Base-by-base conservation (phyloP, 2,113 vertebrate genomes). In the Machaerirhynchus nigripectus region DNA sequence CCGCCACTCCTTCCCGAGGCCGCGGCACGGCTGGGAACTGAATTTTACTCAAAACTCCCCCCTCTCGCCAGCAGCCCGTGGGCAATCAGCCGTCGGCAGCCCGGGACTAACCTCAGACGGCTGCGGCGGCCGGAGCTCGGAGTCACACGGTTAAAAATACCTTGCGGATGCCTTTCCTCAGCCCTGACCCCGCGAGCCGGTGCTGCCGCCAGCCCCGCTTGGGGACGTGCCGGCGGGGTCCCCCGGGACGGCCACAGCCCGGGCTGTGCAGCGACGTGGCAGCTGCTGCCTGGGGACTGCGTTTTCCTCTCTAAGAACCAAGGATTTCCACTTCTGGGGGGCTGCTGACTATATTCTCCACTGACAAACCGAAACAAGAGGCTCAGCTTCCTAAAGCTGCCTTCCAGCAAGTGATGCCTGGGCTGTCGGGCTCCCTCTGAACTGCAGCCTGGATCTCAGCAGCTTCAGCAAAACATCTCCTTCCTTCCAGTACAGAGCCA, bases 131-230 rank as follows among this genome's bases (percentile, higher is more conserved):
- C 6, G 2, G 47, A 39, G 47, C 33, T 61, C 6, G 20, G 79
- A 94, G 57, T 84, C 86, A 31, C 57, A 84, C 10, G 4, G 94
- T 94, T 96, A 95, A 95, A 97, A 95, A 97, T 95, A 92, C 73
- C 85, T 84, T 53, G 52, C 2, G 17, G 95, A 95, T 95, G 95
- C 84, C 85, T 92, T 81, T 92, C 74, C 87, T 93, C 89, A 88
- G 82, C 90, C 80, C 60, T 69, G 94, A 95, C 94, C 92, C 77
- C 0, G 0, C 0, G 1, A 71, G 88, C 47, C 4, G 0, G 27
- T 49, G 76, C 84, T 67, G 76, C 90, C 0, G 3, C 80, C 93
- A 84, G 87, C 47, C 75, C 68, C 0, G 1, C 44, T 80, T 30
- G 16, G 84, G 79, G 81, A 81, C 4, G 2, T 18, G 57, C 44